Conservation (phyloP, 1,140 invertebrate species). For the Globodera rostochiensis region DNA sequence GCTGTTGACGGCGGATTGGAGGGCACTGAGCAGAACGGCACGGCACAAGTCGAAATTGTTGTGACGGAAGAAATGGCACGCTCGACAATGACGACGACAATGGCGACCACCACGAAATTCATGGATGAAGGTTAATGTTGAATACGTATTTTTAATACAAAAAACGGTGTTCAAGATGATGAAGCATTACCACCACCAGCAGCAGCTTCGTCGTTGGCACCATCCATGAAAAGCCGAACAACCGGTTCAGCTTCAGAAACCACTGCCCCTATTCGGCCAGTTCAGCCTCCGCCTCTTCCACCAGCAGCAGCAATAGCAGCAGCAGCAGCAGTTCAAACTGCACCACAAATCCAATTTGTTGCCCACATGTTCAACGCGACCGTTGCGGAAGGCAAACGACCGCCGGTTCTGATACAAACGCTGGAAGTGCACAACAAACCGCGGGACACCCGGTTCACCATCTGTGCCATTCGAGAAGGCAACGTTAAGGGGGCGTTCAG, state of each 20-base stretch:
- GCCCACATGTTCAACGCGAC: conserved; percentile 56
- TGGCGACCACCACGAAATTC: neutral
- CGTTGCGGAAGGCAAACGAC: conserved; percentile 55
- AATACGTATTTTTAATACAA: neutral
- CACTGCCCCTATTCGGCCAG: neutral
- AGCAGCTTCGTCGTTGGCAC: too few species aligned
- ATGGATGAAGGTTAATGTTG: neutral
- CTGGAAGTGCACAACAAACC: conserved; percentile 59
- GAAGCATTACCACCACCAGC: too few species aligned
- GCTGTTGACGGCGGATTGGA: conserved; percentile 55
- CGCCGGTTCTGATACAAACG: conserved; percentile 55
- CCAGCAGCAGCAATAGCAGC: conserved; percentile 1
- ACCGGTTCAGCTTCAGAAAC: conserved; percentile 44
- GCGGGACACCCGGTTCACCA: conserved; percentile 59
- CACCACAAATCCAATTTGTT: conserved; percentile 47
- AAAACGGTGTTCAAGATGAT: too few species aligned
- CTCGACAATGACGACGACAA: conserved; percentile 33
- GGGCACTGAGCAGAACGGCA: conserved; percentile 46
- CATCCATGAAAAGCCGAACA: conserved; percentile 50
- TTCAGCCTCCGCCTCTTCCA: neutral
- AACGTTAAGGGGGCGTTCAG: conserved; percentile 57
- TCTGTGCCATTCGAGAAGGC: conserved; percentile 58
- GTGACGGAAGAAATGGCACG: conserved; percentile 43
- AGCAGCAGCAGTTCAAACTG: neutral
- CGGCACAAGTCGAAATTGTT: conserved; percentile 52